Base-by-base conservation (phyloP, 2,113 vertebrate species). In the Actenoides hombroni region DNA sequence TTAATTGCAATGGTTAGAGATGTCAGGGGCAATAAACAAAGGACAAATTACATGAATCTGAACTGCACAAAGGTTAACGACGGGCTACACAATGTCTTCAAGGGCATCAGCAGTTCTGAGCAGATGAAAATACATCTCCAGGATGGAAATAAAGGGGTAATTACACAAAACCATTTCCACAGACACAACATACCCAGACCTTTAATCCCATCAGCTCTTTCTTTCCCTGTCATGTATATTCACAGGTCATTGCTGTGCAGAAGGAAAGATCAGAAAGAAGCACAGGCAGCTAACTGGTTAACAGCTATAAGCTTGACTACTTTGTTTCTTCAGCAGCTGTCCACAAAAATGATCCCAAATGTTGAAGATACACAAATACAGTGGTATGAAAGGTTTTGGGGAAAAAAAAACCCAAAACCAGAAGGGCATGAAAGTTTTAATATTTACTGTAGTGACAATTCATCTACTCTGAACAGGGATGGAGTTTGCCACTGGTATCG, bases 131-230 rank as follows among this genome's bases (percentile, higher is more conserved):
- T 40, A 1, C n/a, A 69, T 51, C 77, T 83, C 73, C 37, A 90
- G 70, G 70, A 91, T 31, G 48, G 75, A 97, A 88, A 53, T 63
- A 84, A 90, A 28, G 10, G 44, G n/a, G 56, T 78, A 94, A 95
- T 63, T 86, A 83, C 24, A 85, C n/a, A 75, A 8, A 42, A 54
- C 67, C 1, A 94, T 68, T 60, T 65, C 63, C 76, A 92, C 2
- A 92, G 33, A 90, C 29, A 40, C 9, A 61, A 57, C 54, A 88
- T 83, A 82, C 83, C 73, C 42, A 82, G 53, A 12, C 15, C 37
- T 75, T 90, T 78, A 90, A 79, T 79, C 49, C 56, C 33, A 69
- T 48, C n/a, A 73, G 18, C 13, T 59, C 33, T 33, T 74, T 85
- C 78, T 59, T 91, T 93, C 83, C 33, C 57, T 88, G 85, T 88